These are phyloP conservation scores for Apodemia duryi DNA, from an alignment of 2,888 invertebrate species.

Conservation along the genomic window DNA sequence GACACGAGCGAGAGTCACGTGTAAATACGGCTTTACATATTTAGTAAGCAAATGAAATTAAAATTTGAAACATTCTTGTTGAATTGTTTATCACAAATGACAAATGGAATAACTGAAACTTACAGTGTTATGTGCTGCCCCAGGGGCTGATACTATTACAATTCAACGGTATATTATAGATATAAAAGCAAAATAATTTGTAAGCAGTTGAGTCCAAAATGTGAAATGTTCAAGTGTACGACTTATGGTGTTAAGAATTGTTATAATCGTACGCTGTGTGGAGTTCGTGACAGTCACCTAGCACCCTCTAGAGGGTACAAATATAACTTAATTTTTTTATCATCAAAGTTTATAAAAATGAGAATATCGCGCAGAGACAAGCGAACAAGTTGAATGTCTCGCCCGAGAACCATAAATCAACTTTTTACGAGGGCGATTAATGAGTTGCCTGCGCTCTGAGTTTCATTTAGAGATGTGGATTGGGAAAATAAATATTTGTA, in stretches of 20 bases:
- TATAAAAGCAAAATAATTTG: neutral
- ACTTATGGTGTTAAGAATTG: neutral
- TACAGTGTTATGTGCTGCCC: too few relatives aligned
- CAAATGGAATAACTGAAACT: too few relatives aligned
- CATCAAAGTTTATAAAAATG: conserved; percentile 14
- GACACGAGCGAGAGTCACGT: too few relatives aligned
- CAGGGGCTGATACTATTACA: too few relatives aligned
- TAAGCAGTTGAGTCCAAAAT: too few relatives aligned
- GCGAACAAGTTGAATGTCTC: conserved; percentile 14
- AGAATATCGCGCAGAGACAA: conserved; percentile 12
- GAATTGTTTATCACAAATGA: too few relatives aligned
- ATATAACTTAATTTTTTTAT: conserved; percentile 10
- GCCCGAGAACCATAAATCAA: conserved; percentile 13
- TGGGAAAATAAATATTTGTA: conserved; percentile 12
- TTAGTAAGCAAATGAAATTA: too few relatives aligned
- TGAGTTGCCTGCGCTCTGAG: conserved; percentile 6
- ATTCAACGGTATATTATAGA: too few relatives aligned
- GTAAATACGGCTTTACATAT: too few relatives aligned
- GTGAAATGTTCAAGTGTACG: neutral
- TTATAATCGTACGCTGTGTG: neutral
- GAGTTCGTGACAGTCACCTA: conserved; percentile 23
- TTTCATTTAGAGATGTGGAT: conserved; percentile 14
- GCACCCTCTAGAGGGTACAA: neutral
- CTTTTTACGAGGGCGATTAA: conserved; percentile 14
- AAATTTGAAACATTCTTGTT: too few relatives aligned